These are phyloP conservation scores for Orussus abietinus DNA, from an alignment of 1,140 invertebrate species.

Conservation along the genomic window DNA sequence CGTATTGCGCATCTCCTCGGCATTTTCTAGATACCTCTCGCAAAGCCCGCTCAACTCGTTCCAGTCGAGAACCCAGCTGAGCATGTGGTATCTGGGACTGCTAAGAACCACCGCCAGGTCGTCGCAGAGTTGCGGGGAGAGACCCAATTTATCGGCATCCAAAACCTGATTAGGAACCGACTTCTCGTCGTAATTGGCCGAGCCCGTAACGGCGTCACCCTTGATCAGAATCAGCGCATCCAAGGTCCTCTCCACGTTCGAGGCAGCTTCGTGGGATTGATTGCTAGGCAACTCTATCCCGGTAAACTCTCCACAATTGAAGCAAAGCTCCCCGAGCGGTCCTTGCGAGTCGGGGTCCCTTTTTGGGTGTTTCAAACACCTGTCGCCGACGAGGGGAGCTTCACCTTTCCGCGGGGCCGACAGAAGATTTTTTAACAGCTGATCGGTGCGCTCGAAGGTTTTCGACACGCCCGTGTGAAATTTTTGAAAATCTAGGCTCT, in stretches of 20 bases:
- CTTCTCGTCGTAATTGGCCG: conserved; percentile 52
- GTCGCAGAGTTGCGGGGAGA: conserved; percentile 59
- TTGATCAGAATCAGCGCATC: conserved; percentile 50
- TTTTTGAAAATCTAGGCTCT: conserved; percentile 27
- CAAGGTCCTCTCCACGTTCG: conserved; percentile 39
- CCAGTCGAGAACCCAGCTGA: conserved; percentile 63
- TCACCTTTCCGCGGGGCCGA: conserved; percentile 27
- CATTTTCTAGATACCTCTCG: conserved; percentile 59
- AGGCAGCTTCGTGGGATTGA: conserved; percentile 4
- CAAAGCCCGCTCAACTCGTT: conserved; percentile 57
- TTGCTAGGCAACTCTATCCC: conserved; percentile 15
- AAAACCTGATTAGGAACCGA: conserved; percentile 50
- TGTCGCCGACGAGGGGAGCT: conserved; percentile 13
- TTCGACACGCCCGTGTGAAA: conserved; percentile 26
- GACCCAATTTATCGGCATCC: conserved; percentile 54
- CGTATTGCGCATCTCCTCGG: conserved; percentile 57
- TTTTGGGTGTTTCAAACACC: conserved; percentile 31
- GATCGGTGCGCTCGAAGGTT: conserved; percentile 32
- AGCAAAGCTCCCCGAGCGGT: conserved; percentile 33
- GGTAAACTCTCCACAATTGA: conserved; percentile 36
- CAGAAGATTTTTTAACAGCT: conserved; percentile 37
- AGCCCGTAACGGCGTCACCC: conserved; percentile 42
- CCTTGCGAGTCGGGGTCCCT: conserved; percentile 15
- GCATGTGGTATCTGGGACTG: conserved; percentile 59
- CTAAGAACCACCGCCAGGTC: conserved; percentile 61